Base-by-base conservation (phyloP, 2,113 vertebrate species). In the Forbesichthys agassizii region DNA sequence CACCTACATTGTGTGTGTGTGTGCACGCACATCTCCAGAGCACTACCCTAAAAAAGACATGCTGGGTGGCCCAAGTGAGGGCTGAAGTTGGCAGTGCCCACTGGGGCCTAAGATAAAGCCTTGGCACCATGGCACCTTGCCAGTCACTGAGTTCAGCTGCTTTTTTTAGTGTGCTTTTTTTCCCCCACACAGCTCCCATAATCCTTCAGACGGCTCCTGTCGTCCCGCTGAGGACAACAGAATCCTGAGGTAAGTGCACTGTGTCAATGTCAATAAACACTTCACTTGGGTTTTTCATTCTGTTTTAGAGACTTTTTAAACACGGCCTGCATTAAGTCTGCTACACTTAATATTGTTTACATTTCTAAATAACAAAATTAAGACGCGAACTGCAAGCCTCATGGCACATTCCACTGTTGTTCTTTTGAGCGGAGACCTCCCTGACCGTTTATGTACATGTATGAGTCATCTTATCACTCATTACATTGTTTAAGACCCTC, bases 11-110 rank as follows among this genome's bases (percentile, higher is more conserved):
- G 8, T 54, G 42, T 61, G 54, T 49, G 51, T 64, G 49, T 57
- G 42, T 61, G 18, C n/a, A 12, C 55, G 58, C 46, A 18, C 20
- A 53, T 33, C 16, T 61, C 6, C 14, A 60, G 48, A 60, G 60
- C 53, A 61, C 64, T 65, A 79, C 75, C 57, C 64, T 62, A 56
- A 11, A 62, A 48, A 14, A 54, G 48, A 52, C 71, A 56, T 73
- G 55, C 68, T 84, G 81, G 78, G 83, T 87, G 85, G 85, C 77
- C 84, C 42, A 5, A 57, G 48, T 51, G 56, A 71, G 67, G 75
- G 78, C 71, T 78, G 68, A 78, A 64, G 71, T 79, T 87, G 81
- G 83, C 81, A 83, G 49, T 33, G 66, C 71, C 14, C 33, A 69
- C 77, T 53, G 52, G 66, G 68, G 67, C 60, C 33, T 49, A 74